Evolutionary conservation across 2,797 vertebrate genomes (phyloP).

Genomic region (Pangasius djambal): DNA sequence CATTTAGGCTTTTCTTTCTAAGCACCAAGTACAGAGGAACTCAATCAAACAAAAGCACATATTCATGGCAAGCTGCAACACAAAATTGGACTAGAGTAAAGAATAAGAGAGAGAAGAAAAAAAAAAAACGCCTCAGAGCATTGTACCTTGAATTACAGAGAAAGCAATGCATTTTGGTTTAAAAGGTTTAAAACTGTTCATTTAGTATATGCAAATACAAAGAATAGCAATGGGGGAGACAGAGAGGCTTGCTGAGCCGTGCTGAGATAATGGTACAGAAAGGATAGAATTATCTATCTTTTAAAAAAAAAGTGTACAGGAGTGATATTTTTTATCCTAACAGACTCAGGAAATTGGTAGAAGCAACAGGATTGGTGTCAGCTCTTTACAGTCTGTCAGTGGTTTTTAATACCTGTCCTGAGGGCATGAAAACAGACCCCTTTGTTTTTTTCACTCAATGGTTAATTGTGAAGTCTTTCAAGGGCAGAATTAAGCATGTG

Average conservation of each 20-base stretch:
- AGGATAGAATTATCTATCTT: not conserved
- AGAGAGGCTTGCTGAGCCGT: not conserved
- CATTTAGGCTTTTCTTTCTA: not conserved
- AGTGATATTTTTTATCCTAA: not conserved
- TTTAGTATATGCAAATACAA: not conserved
- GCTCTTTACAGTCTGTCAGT: not conserved
- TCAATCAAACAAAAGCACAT: conserved; percentile 1
- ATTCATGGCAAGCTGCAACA: not conserved
- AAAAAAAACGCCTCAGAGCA: not conserved
- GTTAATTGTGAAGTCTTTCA: not conserved
- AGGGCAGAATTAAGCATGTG: not conserved
- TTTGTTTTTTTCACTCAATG: not conserved
- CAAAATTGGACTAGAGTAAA: not conserved
- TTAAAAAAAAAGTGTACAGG: not conserved
- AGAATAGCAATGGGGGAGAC: too few relatives aligned
- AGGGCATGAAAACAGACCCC: not conserved
- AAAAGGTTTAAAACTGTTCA: conserved; percentile 12
- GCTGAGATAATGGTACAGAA: conserved; percentile 22
- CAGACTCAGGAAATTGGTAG: not conserved
- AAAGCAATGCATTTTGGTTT: not conserved
- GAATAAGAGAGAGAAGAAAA: not conserved
- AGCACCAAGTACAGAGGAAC: not conserved
- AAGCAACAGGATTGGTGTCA: not conserved
- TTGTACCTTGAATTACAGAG: not conserved
- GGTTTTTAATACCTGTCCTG: not conserved